Evolutionary conservation across 2,113 vertebrate species (phyloP).

Genomic region (Polypterus senegalus): DNA sequence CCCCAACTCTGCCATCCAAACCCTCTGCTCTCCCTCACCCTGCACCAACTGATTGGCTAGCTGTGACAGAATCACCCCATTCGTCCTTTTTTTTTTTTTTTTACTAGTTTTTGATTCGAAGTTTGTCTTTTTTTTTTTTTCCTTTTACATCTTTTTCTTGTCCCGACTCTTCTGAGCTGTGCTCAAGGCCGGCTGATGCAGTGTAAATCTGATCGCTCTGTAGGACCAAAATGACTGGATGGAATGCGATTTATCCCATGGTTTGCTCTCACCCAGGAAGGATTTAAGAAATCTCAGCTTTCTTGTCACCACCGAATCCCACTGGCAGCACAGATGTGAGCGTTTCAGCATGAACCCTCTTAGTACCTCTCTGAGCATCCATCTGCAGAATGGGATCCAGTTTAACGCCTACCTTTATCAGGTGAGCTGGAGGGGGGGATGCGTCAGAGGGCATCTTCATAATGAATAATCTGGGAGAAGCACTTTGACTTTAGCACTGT

Average conservation of each 20-base stretch:
- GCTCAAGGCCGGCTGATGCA: constrained; percentile 10
- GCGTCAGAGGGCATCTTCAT: too few species aligned
- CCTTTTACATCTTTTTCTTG: background rate
- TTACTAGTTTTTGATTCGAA: background rate
- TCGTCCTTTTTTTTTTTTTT: too few species aligned
- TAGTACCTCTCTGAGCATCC: constrained; percentile 39
- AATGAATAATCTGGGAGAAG: too few species aligned
- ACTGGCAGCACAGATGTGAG: constrained; percentile 46
- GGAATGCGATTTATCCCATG: constrained; percentile 25
- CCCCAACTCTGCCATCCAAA: too few species aligned
- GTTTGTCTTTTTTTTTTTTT: constrained; percentile 4
- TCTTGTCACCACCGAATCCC: background rate
- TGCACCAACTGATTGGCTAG: too few species aligned
- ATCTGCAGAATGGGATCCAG: constrained; percentile 63
- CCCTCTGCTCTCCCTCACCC: too few species aligned
- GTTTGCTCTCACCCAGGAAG: constrained; percentile 26
- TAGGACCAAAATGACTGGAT: constrained; percentile 7
- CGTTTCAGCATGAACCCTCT: constrained; percentile 50
- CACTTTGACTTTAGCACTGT: too few species aligned
- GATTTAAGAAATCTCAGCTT: constrained; percentile 9
- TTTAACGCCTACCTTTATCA: constrained; percentile 73
- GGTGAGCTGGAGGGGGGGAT: constrained; percentile 40
- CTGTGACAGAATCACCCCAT: too few species aligned
- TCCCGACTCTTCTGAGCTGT: constrained; percentile 4
- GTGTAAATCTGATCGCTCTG: constrained; percentile 11